These are phyloP conservation scores for Eclectus roratus DNA, from an alignment of 2,113 vertebrate genomes.

Conservation along the genomic window DNA sequence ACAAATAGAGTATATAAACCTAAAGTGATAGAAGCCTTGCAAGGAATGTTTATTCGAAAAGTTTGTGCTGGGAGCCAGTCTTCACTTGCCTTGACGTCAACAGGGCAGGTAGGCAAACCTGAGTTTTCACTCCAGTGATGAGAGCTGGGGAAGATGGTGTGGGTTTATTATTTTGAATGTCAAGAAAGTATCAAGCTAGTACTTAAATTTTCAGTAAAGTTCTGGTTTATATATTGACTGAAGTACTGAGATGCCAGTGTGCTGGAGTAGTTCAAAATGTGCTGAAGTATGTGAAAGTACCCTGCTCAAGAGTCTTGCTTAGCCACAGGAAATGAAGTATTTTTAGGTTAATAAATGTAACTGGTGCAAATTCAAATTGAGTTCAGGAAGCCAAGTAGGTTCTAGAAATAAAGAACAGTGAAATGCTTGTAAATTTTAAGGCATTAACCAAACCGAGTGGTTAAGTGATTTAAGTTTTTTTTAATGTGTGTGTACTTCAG, in stretches of 20 bases:
- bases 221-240: neutral
- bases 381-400: neutral
- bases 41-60: constrained; percentile 88
- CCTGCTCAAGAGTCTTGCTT: neutral
- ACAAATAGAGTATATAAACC: constrained; percentile 88
- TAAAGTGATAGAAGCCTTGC: constrained; percentile 86
- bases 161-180: neutral
- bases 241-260: neutral
- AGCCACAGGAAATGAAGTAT: neutral
- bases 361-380: neutral
- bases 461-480: neutral
- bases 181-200: neutral
- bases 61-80: constrained; percentile 87
- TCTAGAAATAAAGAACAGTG: neutral
- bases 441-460: neutral
- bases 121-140: neutral
- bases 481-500: neutral
- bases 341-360: neutral
- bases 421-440: neutral
- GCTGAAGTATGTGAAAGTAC: neutral
- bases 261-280: neutral
- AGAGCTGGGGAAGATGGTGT: neutral
- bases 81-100: constrained; percentile 84
- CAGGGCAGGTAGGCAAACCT: constrained; percentile 77
- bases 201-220: neutral